Evolutionary conservation across 2,113 vertebrate genomes (phyloP), one percentile per base, ranked within the genome.

Genomic region (Hemibagrus wyckioides): DNA sequence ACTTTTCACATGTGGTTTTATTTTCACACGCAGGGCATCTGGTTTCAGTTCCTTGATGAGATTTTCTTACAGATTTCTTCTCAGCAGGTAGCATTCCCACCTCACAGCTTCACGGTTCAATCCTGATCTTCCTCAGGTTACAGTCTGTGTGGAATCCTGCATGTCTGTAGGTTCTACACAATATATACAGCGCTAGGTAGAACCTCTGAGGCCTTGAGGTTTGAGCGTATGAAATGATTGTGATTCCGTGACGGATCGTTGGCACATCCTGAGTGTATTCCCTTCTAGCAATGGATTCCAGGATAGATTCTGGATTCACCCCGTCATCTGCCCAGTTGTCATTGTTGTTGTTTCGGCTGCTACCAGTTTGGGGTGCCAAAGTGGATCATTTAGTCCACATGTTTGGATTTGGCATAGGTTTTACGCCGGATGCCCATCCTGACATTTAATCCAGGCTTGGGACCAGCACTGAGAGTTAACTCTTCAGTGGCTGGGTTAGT

Each of bases 51-150:
- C 23, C 56, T 36, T 23, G 19, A 80, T 57, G 52, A 2, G 54
- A 80, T 39, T 80, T 80, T 80, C 6, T 57, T 80, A 80, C 54
- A 33, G 30, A 41, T 59, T 59, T 59, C 33, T 57, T 59, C 79
- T 57, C 33, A 39, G 30, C 21, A 57, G 79, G 54, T 57, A 57
- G 19, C n/a, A 57, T 39, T 80, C 33, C 9, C n/a, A 80, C 30
- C 30, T 39, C 33, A 14, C 33, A 81, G 30, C 30, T 59, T 2
- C 48, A 79, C 5, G 30, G 50, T 56, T 80, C 50, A 54, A 59
- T 59, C 79, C 54, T 15, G 33, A 59, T 19, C n/a, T n/a, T n/a
- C n/a, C 23, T 59, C 56, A 1, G 11, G 19, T 80, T 36, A 80
- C 52, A 14, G 19, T 39, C 33, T 39, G 3, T 25, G 15, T 56